These are phyloP conservation scores for Ciconia boyciana DNA, from an alignment of 2,113 vertebrate genomes.

Conservation along the genomic window DNA sequence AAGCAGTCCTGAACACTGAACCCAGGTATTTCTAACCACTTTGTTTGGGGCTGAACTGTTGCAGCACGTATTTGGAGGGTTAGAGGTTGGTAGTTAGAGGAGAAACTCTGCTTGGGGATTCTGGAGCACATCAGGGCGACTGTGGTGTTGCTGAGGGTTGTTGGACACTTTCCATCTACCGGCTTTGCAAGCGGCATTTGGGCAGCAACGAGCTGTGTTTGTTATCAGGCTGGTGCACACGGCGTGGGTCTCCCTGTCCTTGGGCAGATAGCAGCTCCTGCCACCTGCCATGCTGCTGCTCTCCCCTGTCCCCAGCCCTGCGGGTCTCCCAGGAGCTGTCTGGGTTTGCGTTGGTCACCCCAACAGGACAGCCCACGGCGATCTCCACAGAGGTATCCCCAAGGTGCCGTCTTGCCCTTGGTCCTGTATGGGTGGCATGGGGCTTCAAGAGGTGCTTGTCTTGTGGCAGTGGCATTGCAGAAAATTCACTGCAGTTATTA, in stretches of 20 bases:
- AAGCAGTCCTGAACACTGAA: background rate
- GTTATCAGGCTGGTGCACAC: background rate
- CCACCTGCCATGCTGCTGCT: background rate
- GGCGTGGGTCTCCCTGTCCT: fast-evolving
- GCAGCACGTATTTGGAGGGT: background rate
- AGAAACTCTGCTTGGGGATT: background rate
- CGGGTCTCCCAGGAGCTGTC: background rate
- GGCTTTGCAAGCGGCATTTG: fast-evolving
- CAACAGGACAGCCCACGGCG: fast-evolving
- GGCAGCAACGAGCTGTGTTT: background rate
- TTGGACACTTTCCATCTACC: background rate
- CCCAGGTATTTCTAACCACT: fast-evolving
- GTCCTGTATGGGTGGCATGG: fast-evolving
- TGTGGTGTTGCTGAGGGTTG: too few relatives aligned
- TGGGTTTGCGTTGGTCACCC: background rate
- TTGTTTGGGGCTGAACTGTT: background rate
- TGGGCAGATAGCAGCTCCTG: background rate
- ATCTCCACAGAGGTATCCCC: fast-evolving
- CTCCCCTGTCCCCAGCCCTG: background rate
- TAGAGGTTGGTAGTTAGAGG: background rate
- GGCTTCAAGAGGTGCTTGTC: background rate
- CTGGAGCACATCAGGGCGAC: fast-evolving
- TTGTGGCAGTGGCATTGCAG: background rate
- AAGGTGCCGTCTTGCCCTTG: fast-evolving
- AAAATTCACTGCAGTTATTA: background rate